phyloP scores from a whole-genome alignment of 2,888 invertebrate species.

The Craniophora ligustri region DNA sequence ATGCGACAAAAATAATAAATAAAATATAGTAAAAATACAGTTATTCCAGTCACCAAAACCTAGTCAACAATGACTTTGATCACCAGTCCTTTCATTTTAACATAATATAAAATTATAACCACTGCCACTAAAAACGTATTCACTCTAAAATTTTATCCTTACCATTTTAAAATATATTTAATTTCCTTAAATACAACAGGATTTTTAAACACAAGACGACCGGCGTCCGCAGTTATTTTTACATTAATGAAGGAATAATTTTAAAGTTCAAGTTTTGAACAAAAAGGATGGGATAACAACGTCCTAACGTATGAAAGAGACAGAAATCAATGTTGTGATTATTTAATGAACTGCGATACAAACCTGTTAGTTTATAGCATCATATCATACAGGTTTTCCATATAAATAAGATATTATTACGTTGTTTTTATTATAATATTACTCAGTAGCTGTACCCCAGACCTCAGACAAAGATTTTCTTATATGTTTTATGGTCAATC shows the following conservation, averaged over 20 bases:
- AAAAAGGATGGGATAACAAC: constrained; percentile 22
- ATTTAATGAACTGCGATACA: constrained; percentile 14
- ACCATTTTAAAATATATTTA: constrained; percentile 53
- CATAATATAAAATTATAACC: constrained; percentile 20
- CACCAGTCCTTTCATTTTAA: constrained; percentile 20
- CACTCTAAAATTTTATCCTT: constrained; percentile 36
- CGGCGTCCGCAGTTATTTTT: constrained; percentile 25
- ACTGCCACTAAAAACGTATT: constrained; percentile 8
- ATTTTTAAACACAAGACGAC: constrained; percentile 13
- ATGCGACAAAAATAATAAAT: no score
- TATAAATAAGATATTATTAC: constrained; percentile 18
- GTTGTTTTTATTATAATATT: background rate
- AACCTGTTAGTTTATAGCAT: constrained; percentile 42
- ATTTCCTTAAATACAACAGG: background rate
- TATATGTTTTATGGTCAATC: no score
- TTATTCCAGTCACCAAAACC: no score
- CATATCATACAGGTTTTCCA: background rate
- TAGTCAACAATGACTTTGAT: no score
- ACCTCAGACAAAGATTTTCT: no score
- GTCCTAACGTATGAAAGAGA: constrained; percentile 40
- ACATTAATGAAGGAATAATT: constrained; percentile 39
- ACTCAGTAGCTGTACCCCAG: no score
- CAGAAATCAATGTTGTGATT: constrained; percentile 18
- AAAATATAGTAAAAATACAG: no score
- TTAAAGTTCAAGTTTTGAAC: constrained; percentile 18